A percentile compares a stretch with the other conserved stretches of the same genome.
These are phyloP conservation scores for Oreocharis arfaki DNA, from an alignment of 2,113 vertebrate genomes.

Conservation along the genomic window DNA sequence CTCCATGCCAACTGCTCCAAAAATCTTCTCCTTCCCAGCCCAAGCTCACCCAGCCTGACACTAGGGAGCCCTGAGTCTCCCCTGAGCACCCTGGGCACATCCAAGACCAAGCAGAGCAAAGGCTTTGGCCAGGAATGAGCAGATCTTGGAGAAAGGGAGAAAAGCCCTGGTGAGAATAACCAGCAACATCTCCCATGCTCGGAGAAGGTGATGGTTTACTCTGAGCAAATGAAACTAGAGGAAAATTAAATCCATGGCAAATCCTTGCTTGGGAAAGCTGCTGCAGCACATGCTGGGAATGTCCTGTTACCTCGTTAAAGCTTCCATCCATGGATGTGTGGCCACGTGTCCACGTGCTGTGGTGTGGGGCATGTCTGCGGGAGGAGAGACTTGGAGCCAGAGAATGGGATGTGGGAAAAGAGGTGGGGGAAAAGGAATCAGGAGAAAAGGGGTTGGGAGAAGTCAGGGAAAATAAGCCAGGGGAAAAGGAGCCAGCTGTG, in stretches of 20 bases:
- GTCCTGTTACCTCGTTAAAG: background rate
- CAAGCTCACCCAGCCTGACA: background rate
- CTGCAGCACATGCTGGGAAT: background rate
- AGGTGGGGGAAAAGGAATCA: background rate
- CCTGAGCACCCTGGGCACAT: background rate
- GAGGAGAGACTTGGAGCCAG: background rate
- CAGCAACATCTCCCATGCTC: background rate
- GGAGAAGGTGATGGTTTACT: background rate
- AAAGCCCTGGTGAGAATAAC: background rate
- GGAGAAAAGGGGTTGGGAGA: background rate
- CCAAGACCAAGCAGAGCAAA: background rate
- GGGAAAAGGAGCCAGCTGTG: background rate
- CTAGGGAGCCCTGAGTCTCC: background rate
- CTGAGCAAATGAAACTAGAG: background rate
- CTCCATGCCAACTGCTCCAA: background rate
- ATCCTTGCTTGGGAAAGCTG: background rate
- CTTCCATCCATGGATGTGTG: background rate
- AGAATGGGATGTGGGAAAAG: background rate
- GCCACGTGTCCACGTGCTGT: rapidly evolving
- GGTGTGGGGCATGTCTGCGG: background rate
- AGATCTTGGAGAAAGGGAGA: background rate
- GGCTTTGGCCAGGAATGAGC: background rate
- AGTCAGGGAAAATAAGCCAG: background rate
- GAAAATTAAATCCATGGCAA: background rate
- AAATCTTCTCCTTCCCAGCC: background rate